These are phyloP conservation scores for Tetramorium alpestre DNA, from an alignment of 1,140 invertebrate species.

Conservation along the genomic window DNA sequence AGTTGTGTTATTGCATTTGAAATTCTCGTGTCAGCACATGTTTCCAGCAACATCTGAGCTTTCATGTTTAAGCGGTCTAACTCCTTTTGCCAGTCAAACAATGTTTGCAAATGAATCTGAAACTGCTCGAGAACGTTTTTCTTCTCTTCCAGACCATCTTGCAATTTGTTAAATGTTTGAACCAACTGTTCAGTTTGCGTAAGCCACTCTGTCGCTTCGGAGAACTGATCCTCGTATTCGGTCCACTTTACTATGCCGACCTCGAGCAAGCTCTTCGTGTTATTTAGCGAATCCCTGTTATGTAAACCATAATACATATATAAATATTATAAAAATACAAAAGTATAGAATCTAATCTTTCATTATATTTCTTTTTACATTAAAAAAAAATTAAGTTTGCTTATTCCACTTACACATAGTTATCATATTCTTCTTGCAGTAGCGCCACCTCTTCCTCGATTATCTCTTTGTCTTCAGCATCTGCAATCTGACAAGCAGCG, in stretches of 20 bases:
- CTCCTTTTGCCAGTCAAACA: conserved; percentile 97
- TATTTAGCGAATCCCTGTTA: conserved; percentile 89
- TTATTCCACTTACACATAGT: conserved; percentile 89
- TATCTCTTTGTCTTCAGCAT: conserved; percentile 94
- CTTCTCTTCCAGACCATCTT: conserved; percentile 95
- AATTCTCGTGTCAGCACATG: conserved; percentile 96
- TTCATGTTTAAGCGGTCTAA: conserved; percentile 96
- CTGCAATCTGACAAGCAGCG: conserved; percentile 92
- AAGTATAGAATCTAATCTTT: conserved; percentile 30
- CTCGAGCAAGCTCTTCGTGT: conserved; percentile 94
- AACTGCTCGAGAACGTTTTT: conserved; percentile 95
- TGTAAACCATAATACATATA: conserved; percentile 49
- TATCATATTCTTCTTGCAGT: conserved; percentile 95
- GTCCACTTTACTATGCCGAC: conserved; percentile 97
- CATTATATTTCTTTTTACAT: background rate
- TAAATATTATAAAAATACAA: conserved; percentile 6
- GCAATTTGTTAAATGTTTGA: conserved; percentile 95
- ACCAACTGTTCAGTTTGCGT: conserved; percentile 94
- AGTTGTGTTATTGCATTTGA: conserved; percentile 97
- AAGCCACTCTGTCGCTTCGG: conserved; percentile 95
- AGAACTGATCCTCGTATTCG: conserved; percentile 97
- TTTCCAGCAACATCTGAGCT: conserved; percentile 95
- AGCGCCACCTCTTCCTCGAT: conserved; percentile 96
- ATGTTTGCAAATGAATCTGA: conserved; percentile 94
- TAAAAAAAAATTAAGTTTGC: background rate